These are phyloP conservation scores for Clostera curtula DNA, from an alignment of 2,888 invertebrate species.

Conservation along the genomic window DNA sequence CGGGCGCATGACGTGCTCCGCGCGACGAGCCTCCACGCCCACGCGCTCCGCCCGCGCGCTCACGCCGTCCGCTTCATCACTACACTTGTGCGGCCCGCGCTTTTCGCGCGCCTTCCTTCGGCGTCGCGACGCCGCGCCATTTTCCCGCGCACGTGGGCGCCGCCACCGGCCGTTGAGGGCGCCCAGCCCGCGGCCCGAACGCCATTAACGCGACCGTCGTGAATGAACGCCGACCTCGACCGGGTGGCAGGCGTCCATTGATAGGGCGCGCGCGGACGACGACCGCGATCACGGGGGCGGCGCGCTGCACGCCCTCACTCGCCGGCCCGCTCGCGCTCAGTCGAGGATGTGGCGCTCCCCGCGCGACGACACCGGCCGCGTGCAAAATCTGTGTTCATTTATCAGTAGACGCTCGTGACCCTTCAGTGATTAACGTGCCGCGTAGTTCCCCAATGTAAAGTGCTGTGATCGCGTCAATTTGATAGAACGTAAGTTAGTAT, in stretches of 20 bases:
- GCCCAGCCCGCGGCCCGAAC: slow-evolving; percentile 52
- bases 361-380: slow-evolving; percentile 62
- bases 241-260: slow-evolving; percentile 65
- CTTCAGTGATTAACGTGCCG: slow-evolving; percentile 45
- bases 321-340: slow-evolving; percentile 68
- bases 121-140: slow-evolving; percentile 71
- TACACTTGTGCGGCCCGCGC: slow-evolving; percentile 61
- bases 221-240: slow-evolving; percentile 70
- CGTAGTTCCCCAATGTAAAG: slow-evolving; percentile 50
- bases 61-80: slow-evolving; percentile 48
- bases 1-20: slow-evolving; percentile 26
- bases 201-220: slow-evolving; percentile 70
- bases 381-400: slow-evolving; percentile 71
- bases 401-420: slow-evolving; percentile 54
- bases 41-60: slow-evolving; percentile 45
- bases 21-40: slow-evolving; percentile 64
- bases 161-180: slow-evolving; percentile 53
- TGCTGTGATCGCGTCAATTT: slow-evolving; percentile 69
- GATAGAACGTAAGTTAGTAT: slow-evolving; percentile 49
- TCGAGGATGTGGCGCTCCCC: slow-evolving; percentile 72
- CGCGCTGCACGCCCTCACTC: slow-evolving; percentile 64
- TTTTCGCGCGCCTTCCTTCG: slow-evolving; percentile 69
- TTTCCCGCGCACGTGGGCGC: slow-evolving; percentile 74
- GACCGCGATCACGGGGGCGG: slow-evolving; percentile 64
- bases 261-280: slow-evolving; percentile 66